Conservation (phyloP, 2,113 vertebrate species). For the Lynx canadensis region DNA sequence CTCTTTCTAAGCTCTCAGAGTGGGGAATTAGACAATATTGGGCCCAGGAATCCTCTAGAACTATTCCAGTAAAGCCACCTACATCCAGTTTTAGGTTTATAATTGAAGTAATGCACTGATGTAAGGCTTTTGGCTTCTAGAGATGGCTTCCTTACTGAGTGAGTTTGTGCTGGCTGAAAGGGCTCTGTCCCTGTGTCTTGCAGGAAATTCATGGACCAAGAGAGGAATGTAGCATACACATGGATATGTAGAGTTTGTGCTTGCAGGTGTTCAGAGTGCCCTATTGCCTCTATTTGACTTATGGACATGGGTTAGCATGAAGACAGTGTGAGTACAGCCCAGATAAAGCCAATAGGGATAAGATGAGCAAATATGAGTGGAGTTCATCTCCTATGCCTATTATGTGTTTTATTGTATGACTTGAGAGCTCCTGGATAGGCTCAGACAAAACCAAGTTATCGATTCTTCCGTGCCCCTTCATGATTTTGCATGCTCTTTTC, state of each 20-base stretch:
- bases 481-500: slow-evolving; percentile 70
- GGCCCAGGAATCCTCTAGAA: not conserved
- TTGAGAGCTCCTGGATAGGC: slow-evolving; percentile 68
- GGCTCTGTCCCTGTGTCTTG: not conserved
- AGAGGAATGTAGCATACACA: not conserved
- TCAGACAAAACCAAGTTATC: slow-evolving; percentile 77
- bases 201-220: not conserved
- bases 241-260: not conserved
- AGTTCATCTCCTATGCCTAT: slow-evolving; percentile 50
- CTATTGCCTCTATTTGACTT: not conserved
- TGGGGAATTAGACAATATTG: not conserved
- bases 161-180: not conserved
- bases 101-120: not conserved
- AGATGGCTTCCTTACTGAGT: not conserved
- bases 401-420: slow-evolving; percentile 71
- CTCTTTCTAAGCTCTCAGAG: not conserved
- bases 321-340: not conserved
- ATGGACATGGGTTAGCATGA: not conserved
- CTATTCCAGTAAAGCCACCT: not conserved
- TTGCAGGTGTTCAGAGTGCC: not conserved
- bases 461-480: slow-evolving; percentile 65
- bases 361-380: not conserved
- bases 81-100: not conserved
- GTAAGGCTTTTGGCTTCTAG: not conserved
- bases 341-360: not conserved